Conservation (phyloP, 2,797 vertebrate genomes). For the Miichthys miiuy region DNA sequence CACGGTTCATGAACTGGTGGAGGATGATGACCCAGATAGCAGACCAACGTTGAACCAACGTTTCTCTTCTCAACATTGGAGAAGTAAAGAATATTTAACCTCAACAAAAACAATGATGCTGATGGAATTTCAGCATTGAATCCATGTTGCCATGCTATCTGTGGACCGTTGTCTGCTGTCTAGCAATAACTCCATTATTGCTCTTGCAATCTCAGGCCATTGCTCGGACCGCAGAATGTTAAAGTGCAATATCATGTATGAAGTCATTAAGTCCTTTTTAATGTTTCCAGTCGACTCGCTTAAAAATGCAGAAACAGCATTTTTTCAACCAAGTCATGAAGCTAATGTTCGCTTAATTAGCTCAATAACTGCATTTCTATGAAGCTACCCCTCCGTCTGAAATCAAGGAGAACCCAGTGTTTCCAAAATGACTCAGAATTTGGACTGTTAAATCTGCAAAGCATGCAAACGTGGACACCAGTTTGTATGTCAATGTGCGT, state of each 20-base stretch:
- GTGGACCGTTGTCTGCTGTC: too few species aligned
- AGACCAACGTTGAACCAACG: too few species aligned
- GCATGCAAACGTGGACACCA: slow-evolving; percentile 3
- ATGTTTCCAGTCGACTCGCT: background rate
- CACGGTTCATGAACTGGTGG: background rate
- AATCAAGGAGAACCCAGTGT: background rate
- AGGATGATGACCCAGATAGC: background rate
- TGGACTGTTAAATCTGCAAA: background rate
- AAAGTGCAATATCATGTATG: background rate
- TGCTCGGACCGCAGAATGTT: background rate
- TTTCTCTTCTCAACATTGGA: too few species aligned
- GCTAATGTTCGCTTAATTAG: background rate
- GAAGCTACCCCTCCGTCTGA: background rate
- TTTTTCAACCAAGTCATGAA: background rate
- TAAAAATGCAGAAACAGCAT: background rate
- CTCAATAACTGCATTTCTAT: background rate
- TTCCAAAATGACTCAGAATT: background rate
- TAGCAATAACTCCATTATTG: too few species aligned
- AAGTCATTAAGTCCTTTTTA: background rate
- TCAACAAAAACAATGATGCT: too few species aligned
- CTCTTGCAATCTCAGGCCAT: too few species aligned
- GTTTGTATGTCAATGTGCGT: background rate
- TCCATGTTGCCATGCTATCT: too few species aligned
- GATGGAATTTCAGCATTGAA: too few species aligned
- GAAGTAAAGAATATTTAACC: too few species aligned